A percentile compares a stretch with the other conserved stretches of the same genome.
Evolutionary conservation across 2,797 vertebrate species (phyloP).

Genomic region (Okamejei kenojei): DNA sequence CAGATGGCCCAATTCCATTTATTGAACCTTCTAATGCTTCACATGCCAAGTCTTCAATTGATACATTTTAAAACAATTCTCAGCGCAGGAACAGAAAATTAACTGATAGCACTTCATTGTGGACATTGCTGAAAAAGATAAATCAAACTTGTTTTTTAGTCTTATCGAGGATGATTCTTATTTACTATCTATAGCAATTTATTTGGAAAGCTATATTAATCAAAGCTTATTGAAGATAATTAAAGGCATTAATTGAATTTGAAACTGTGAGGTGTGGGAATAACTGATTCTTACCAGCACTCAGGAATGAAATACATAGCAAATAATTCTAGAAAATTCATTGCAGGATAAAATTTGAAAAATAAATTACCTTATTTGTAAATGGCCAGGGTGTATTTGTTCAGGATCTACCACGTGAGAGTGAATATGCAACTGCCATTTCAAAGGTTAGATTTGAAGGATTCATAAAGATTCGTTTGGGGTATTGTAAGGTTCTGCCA

Average conservation of each 20-base stretch:
- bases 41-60: background rate
- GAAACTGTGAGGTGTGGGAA: constrained; percentile 48
- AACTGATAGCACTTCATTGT: background rate
- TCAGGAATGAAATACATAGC: background rate
- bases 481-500: background rate
- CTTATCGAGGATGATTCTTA: constrained; percentile 42
- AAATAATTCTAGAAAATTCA: background rate
- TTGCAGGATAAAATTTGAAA: background rate
- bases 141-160: background rate
- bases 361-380: background rate
- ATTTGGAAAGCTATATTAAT: constrained; percentile 45
- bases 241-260: constrained; percentile 55
- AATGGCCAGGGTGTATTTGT: background rate
- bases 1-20: background rate
- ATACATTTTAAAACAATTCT: constrained; percentile 8
- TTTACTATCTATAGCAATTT: constrained; percentile 50
- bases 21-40: no score
- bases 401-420: background rate
- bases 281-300: constrained; percentile 51
- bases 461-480: background rate
- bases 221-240: constrained; percentile 50
- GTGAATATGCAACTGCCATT: background rate
- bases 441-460: background rate
- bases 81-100: background rate
- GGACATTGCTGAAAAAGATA: background rate